phyloP scores from a whole-genome alignment of 2,888 invertebrate genomes.

The Fissipunctia ypsillon region DNA sequence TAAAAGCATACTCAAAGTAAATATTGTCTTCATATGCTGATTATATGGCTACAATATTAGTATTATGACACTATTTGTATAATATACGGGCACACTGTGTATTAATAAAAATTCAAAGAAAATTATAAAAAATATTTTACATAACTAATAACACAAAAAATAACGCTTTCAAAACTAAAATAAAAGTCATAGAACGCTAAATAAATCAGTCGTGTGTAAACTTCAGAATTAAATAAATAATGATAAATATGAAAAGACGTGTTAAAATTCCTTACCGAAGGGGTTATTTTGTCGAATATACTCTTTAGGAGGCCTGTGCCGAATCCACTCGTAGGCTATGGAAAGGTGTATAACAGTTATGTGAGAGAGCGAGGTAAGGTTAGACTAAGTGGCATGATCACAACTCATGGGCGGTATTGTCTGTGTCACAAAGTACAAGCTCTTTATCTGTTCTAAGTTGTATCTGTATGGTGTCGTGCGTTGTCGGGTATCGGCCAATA shows the following conservation, averaged over 20 bases:
- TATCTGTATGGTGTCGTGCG: conserved; percentile 89
- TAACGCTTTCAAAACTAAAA: conserved; percentile 83
- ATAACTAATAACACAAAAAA: conserved; percentile 83
- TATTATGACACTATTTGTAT: conserved; percentile 84
- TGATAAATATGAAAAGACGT: conserved; percentile 86
- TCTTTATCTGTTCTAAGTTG: conserved; percentile 89
- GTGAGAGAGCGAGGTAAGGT: conserved; percentile 89
- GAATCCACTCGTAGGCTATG: conserved; percentile 91
- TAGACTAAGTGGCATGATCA: conserved; percentile 86
- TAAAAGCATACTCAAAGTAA: conserved; percentile 88
- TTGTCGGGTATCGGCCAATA: conserved; percentile 89
- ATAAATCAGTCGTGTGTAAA: conserved; percentile 81
- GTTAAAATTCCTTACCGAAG: conserved; percentile 91
- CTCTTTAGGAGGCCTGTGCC: conserved; percentile 91
- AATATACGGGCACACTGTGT: conserved; percentile 88
- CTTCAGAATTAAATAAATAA: conserved; percentile 81
- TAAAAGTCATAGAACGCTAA: conserved; percentile 81
- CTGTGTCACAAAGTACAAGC: conserved; percentile 91
- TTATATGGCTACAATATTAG: conserved; percentile 84
- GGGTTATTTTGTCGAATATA: conserved; percentile 91
- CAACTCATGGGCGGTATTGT: conserved; percentile 85
- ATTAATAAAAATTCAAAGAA: conserved; percentile 74
- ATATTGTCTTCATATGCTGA: conserved; percentile 84
- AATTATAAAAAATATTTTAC: conserved; percentile 73
- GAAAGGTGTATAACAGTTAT: conserved; percentile 90